Evolutionary conservation across 2,888 invertebrate genomes (phyloP).

Genomic region (Tiliacea citrago): DNA sequence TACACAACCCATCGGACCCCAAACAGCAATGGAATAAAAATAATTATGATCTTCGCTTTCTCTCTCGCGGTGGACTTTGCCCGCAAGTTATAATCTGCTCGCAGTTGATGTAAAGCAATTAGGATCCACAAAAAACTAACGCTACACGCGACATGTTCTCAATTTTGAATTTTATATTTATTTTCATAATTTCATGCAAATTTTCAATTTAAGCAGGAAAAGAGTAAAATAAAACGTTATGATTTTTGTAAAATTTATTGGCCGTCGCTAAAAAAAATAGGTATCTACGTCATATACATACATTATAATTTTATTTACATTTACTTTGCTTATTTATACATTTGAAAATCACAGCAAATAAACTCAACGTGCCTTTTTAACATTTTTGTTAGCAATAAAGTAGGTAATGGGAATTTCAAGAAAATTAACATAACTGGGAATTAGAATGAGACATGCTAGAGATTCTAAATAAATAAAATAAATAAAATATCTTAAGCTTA

Average conservation of each 20-base stretch:
- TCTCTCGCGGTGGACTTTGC: slow-evolving; percentile 58
- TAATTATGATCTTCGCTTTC: slow-evolving; percentile 19
- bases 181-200: slow-evolving; percentile 67
- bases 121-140: slow-evolving; percentile 76
- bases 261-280: slow-evolving; percentile 80
- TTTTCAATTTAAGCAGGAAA: slow-evolving; percentile 36
- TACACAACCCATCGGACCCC: not conserved
- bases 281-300: slow-evolving; percentile 73
- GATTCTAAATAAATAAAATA: slow-evolving; percentile 59
- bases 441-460: slow-evolving; percentile 46
- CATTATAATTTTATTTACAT: slow-evolving; percentile 66
- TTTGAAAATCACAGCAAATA: slow-evolving; percentile 74
- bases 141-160: slow-evolving; percentile 51
- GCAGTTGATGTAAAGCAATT: slow-evolving; percentile 74
- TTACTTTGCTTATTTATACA: slow-evolving; percentile 59
- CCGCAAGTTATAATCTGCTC: slow-evolving; percentile 82
- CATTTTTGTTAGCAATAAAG: slow-evolving; percentile 29
- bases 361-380: slow-evolving; percentile 58
- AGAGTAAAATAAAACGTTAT: slow-evolving; percentile 56
- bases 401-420: slow-evolving; percentile 21
- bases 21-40: slow-evolving; percentile 56
- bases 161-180: slow-evolving; percentile 65
- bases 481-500: slow-evolving; percentile 32
- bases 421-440: slow-evolving; percentile 42
- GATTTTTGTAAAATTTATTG: slow-evolving; percentile 78